Conservation (phyloP, 2,888 invertebrate species). For the Melipona bicolor region DNA sequence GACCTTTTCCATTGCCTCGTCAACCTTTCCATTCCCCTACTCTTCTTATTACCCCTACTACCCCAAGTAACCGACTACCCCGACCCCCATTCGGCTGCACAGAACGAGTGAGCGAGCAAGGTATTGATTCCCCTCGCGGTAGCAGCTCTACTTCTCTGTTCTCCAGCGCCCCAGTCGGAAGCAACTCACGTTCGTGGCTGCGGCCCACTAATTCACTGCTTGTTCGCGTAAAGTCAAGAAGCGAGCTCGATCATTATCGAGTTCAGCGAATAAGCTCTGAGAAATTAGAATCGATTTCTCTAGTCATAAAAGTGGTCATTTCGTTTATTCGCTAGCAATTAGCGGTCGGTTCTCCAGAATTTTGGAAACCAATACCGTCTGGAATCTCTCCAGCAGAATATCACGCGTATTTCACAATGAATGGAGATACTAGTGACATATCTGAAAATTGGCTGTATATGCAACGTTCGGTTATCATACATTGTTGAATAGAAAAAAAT, state of each 20-base stretch:
- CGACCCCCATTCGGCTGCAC: conserved; percentile 70
- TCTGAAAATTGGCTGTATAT: conserved; percentile 26
- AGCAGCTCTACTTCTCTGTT: conserved; percentile 77
- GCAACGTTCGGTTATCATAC: background rate
- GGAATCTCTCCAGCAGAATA: conserved; percentile 18
- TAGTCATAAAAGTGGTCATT: conserved; percentile 4
- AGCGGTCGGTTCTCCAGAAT: conserved; percentile 30
- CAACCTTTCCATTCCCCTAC: conserved; percentile 75
- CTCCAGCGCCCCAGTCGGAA: conserved; percentile 79
- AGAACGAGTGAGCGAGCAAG: conserved; percentile 64
- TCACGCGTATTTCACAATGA: conserved; percentile 35
- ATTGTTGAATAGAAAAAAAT: conserved; percentile 1
- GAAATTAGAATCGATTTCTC: conserved; percentile 22
- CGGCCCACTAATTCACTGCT: conserved; percentile 65
- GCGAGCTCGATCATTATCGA: conserved; percentile 18
- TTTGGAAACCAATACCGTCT: conserved; percentile 25
- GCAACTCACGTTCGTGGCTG: conserved; percentile 79
- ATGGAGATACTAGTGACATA: conserved; percentile 42
- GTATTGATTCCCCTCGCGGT: conserved; percentile 83
- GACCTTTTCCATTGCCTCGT: conserved; percentile 74
- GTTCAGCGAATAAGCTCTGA: background rate
- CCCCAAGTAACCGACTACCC: conserved; percentile 49
- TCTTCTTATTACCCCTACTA: conserved; percentile 52
- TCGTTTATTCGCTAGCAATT: conserved; percentile 1
- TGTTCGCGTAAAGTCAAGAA: conserved; percentile 36